phyloP scores from a whole-genome alignment of 2,113 vertebrate species.

The Microcebus jonahi region DNA sequence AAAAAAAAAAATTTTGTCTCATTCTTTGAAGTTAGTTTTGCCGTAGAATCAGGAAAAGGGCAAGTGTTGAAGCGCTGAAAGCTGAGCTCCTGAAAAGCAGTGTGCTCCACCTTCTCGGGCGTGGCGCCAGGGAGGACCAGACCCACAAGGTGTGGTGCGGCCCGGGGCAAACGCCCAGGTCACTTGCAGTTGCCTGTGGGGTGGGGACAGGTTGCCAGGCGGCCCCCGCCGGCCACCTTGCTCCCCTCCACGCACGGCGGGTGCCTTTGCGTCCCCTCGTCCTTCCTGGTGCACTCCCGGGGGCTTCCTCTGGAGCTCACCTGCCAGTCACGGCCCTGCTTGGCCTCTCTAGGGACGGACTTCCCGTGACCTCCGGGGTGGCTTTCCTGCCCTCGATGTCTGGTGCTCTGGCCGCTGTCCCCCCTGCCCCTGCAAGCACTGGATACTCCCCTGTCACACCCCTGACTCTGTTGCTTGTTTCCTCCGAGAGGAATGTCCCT shows the following conservation, averaged over 20 bases:
- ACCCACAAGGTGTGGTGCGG: fast-evolving
- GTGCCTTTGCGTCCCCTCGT: fast-evolving
- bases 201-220: fast-evolving
- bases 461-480: not conserved
- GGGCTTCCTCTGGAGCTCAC: fast-evolving
- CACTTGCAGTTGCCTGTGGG: fast-evolving
- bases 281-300: fast-evolving
- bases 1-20: not conserved
- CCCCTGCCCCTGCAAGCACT: not conserved
- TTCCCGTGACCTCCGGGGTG: not conserved
- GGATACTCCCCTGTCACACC: fast-evolving
- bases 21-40: not conserved
- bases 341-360: not conserved
- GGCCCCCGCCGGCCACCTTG: not conserved
- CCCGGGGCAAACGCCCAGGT: fast-evolving
- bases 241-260: fast-evolving
- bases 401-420: not conserved
- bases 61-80: fast-evolving
- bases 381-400: no score
- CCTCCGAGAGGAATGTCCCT: not conserved
- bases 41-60: not conserved
- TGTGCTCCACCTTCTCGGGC: fast-evolving
- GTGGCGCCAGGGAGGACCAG: fast-evolving
- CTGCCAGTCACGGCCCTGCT: not conserved
- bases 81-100: fast-evolving